phyloP scores from a whole-genome alignment of 2,888 invertebrate species.

The Parnassius apollo region DNA sequence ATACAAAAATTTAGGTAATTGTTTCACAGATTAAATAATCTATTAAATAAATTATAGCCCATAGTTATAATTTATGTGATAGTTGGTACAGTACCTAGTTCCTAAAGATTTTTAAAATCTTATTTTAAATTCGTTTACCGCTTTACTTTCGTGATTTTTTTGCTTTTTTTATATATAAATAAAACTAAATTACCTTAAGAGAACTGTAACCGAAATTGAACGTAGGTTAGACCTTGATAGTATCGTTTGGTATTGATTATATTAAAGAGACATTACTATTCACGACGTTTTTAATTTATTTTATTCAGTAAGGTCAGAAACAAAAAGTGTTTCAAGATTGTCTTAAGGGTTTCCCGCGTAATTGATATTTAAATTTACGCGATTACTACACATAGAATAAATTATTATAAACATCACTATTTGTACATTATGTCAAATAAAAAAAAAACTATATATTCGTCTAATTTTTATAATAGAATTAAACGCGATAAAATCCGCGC shows the following conservation, averaged over 20 bases:
- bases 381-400: too few relatives aligned
- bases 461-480: too few relatives aligned
- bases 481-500: too few relatives aligned
- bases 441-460: too few relatives aligned
- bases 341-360: constrained; percentile 2
- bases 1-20: too few relatives aligned
- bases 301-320: constrained; percentile 18
- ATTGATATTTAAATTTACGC: background rate
- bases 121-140: background rate
- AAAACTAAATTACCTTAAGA: constrained; percentile 16
- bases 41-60: too few relatives aligned
- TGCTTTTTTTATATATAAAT: constrained; percentile 5
- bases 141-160: background rate
- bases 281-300: constrained; percentile 20
- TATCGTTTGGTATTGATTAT: background rate
- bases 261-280: constrained; percentile 20
- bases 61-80: too few relatives aligned
- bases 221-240: constrained; percentile 16
- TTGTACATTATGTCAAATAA: too few relatives aligned
- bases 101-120: background rate
- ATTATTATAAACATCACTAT: too few relatives aligned
- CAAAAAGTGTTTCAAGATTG: constrained; percentile 17
- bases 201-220: constrained; percentile 19
- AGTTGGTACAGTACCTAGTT: too few relatives aligned
- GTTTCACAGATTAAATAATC: too few relatives aligned